phyloP scores from a whole-genome alignment of 2,113 vertebrate species.

The Fulica atra region DNA sequence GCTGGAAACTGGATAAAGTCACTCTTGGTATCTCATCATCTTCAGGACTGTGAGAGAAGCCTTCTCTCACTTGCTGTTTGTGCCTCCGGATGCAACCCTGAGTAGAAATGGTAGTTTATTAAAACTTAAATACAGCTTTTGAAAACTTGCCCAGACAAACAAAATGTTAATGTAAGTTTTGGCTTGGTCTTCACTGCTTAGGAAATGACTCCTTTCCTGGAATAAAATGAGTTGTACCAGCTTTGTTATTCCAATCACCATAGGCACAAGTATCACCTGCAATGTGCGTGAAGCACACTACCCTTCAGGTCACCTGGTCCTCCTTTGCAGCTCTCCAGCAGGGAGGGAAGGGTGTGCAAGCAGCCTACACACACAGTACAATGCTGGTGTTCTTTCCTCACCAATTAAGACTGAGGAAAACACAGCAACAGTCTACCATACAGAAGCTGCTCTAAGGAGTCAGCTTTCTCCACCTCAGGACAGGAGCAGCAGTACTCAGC shows the following conservation, averaged over 20 bases:
- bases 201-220: background rate
- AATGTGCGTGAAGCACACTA: accelerated
- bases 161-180: background rate
- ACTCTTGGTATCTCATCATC: background rate
- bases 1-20: background rate
- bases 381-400: background rate
- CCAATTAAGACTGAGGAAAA: background rate
- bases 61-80: background rate
- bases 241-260: background rate
- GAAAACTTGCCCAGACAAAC: background rate
- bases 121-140: background rate
- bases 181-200: background rate
- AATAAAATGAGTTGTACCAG: background rate
- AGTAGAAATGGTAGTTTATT: background rate
- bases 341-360: background rate
- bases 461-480: background rate
- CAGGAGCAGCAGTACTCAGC: background rate
- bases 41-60: background rate
- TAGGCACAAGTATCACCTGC: background rate
- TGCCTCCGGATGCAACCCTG: background rate
- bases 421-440: background rate
- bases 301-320: background rate
- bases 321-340: background rate
- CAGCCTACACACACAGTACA: background rate
- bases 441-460: background rate